phyloP scores from a whole-genome alignment of 2,797 vertebrate species.

The Ptychadena robeensis region DNA sequence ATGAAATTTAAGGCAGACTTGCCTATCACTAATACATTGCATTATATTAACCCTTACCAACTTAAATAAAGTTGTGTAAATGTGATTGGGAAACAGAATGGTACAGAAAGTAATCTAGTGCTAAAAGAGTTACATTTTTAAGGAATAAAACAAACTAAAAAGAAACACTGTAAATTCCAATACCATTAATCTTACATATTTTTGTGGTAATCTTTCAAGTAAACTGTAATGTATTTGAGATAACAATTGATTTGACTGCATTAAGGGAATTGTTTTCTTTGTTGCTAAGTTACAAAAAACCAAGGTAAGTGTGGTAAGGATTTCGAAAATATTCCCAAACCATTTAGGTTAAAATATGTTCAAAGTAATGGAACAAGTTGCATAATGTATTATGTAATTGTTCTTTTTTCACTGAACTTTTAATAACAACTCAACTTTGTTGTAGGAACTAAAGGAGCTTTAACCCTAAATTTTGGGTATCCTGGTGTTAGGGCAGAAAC shows the following conservation, averaged over 20 bases:
- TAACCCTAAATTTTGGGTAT: neutral
- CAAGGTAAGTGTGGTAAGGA: conserved; percentile 5
- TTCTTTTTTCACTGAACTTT: neutral
- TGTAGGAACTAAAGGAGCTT: neutral
- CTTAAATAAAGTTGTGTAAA: neutral
- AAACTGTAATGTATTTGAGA: neutral
- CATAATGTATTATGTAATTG: neutral
- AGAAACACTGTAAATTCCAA: neutral
- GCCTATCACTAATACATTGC: no score
- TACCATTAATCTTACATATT: conserved; percentile 2
- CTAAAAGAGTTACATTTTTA: neutral
- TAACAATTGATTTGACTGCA: conserved; percentile 9
- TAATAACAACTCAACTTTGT: neutral
- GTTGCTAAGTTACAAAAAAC: conserved; percentile 7
- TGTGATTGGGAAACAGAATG: neutral
- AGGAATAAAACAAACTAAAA: neutral
- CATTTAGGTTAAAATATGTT: conserved; percentile 12
- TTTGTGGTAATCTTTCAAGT: neutral
- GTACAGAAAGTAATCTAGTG: neutral
- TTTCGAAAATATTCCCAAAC: conserved; percentile 19
- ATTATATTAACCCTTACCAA: neutral
- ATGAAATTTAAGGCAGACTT: no score
- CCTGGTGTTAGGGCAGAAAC: no score
- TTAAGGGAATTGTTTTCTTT: conserved; percentile 4
- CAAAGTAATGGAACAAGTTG: neutral